These are phyloP conservation scores for Drosophila suboccidentalis DNA, from an alignment of 2,888 invertebrate species.

Conservation along the genomic window DNA sequence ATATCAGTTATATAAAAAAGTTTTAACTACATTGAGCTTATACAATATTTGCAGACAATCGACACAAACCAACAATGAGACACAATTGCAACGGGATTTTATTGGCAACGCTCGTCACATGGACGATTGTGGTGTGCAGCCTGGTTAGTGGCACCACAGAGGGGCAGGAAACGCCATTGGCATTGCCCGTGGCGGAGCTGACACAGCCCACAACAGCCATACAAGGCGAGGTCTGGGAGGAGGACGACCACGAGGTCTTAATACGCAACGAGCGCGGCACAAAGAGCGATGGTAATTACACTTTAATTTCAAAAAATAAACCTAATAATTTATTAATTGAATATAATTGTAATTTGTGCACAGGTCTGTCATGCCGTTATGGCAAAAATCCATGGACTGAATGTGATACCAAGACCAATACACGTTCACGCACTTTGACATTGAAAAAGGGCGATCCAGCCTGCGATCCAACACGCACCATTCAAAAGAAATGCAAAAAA, in stretches of 20 bases:
- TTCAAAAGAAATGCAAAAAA: constrained; percentile 97
- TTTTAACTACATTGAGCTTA: constrained; percentile 3
- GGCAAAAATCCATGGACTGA: constrained; percentile 95
- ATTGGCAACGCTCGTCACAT: constrained; percentile 58
- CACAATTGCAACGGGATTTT: constrained; percentile 67
- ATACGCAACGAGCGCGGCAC: constrained; percentile 93
- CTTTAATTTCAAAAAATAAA: not conserved
- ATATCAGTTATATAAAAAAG: not conserved
- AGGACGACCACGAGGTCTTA: constrained; percentile 92
- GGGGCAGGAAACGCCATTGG: constrained; percentile 85
- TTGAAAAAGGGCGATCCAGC: constrained; percentile 94
- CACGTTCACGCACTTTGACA: constrained; percentile 92
- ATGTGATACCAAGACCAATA: constrained; percentile 94
- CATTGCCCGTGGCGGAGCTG: constrained; percentile 84
- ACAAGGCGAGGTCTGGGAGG: constrained; percentile 91
- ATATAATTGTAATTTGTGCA: not conserved
- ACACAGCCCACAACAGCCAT: constrained; percentile 84
- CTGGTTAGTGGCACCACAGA: constrained; percentile 84
- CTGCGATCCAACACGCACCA: constrained; percentile 93
- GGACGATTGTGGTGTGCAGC: constrained; percentile 80
- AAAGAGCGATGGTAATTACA: constrained; percentile 86
- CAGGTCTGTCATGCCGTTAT: constrained; percentile 91
- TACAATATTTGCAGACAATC: constrained; percentile 24
- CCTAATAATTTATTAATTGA: not conserved
- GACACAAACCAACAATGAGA: constrained; percentile 65